Conservation (phyloP, 2,797 vertebrate genomes). For the Antrozous pallidus region DNA sequence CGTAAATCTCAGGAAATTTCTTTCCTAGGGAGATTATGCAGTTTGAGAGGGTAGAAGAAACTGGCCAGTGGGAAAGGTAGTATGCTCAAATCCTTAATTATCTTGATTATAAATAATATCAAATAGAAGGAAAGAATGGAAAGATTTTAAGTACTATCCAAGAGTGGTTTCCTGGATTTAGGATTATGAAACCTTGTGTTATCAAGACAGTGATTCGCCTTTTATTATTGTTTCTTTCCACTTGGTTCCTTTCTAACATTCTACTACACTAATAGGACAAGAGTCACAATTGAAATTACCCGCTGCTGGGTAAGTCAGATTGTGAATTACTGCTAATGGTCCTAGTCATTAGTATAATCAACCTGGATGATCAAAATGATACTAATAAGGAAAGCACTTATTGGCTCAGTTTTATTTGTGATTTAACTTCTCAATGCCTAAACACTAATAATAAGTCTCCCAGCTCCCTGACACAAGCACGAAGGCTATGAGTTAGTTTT, state of each 20-base stretch:
- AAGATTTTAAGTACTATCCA: neutral
- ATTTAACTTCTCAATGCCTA: neutral
- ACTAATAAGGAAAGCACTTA: neutral
- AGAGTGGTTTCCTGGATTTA: neutral
- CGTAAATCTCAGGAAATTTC: neutral
- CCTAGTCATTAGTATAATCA: neutral
- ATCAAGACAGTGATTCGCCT: neutral
- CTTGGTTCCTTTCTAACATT: neutral
- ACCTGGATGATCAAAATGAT: neutral
- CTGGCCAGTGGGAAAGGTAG: neutral
- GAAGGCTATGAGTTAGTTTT: neutral
- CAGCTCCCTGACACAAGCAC: accelerated
- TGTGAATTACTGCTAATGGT: neutral
- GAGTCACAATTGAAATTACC: neutral
- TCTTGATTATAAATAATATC: neutral
- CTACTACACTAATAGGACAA: neutral
- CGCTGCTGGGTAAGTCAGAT: neutral
- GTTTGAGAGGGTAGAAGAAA: neutral
- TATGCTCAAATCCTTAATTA: neutral
- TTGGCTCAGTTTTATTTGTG: neutral
- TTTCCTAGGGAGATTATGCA: neutral
- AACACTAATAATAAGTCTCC: neutral
- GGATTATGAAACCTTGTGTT: neutral
- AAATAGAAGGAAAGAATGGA: neutral
- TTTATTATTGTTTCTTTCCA: neutral